phyloP scores from a whole-genome alignment of 2,113 vertebrate genomes.

The Aldabrachelys gigantea region DNA sequence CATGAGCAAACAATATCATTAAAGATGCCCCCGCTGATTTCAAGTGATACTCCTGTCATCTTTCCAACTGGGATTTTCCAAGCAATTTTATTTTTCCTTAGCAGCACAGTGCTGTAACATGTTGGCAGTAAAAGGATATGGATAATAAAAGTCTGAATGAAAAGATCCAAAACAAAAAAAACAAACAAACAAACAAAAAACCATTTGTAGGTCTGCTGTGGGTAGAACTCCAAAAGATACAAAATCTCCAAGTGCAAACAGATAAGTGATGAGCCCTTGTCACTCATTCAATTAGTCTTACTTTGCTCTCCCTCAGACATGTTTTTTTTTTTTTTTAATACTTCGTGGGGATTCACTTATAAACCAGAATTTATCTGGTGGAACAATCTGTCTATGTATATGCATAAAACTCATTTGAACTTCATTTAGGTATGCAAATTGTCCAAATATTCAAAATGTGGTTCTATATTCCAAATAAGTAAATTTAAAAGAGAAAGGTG shows the following conservation, averaged over 20 bases:
- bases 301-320: constrained; percentile 29
- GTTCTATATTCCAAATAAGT: not conserved
- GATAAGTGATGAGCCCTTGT: not conserved
- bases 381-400: not conserved
- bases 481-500: not conserved
- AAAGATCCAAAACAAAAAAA: constrained; percentile 27
- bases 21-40: not conserved
- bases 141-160: constrained; percentile 36
- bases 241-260: constrained; percentile 45
- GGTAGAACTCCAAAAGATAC: not conserved
- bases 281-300: constrained; percentile 26
- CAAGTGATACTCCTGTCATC: constrained; percentile 15
- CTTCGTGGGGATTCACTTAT: constrained; percentile 36
- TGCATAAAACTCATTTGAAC: not conserved
- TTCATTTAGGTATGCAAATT: not conserved
- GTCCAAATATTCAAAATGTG: not conserved
- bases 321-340: not conserved
- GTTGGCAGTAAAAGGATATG: constrained; percentile 27
- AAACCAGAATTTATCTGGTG: constrained; percentile 49
- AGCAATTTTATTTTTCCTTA: constrained; percentile 29
- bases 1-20: constrained; percentile 26
- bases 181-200: not conserved
- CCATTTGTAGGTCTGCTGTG: constrained; percentile 16
- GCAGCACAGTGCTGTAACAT: not conserved
- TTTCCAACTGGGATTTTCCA: constrained; percentile 28